phyloP scores from a whole-genome alignment of 2,888 invertebrate species.

The Leptinotarsa rubiginosa region DNA sequence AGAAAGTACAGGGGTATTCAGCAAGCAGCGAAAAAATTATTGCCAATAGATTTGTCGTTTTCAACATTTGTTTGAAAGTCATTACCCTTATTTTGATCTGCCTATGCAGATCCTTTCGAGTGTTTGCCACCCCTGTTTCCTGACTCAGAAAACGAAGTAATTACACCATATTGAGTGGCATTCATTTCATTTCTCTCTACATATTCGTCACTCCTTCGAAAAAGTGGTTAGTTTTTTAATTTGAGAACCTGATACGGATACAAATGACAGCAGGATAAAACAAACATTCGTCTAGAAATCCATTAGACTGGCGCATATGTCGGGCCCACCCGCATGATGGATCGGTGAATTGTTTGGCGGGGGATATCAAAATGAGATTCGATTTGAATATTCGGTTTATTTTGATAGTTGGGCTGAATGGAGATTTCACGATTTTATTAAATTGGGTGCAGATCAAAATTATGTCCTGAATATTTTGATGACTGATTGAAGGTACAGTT shows the following conservation, averaged over 20 bases:
- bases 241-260: slow-evolving; percentile 49
- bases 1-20: too few relatives aligned
- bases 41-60: too few relatives aligned
- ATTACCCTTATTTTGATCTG: too few relatives aligned
- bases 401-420: neutral
- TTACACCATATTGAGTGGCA: slow-evolving; percentile 18
- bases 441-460: too few relatives aligned
- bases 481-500: too few relatives aligned
- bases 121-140: too few relatives aligned
- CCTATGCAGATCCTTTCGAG: too few relatives aligned
- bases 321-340: slow-evolving; percentile 20
- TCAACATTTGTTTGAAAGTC: too few relatives aligned
- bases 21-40: too few relatives aligned
- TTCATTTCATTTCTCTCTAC: slow-evolving; percentile 26
- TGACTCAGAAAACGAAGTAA: neutral
- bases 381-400: slow-evolving; percentile 8
- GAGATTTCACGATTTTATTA: too few relatives aligned
- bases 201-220: slow-evolving; percentile 30
- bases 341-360: neutral
- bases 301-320: slow-evolving; percentile 35
- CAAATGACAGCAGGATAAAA: slow-evolving; percentile 40
- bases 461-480: too few relatives aligned
- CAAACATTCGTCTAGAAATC: slow-evolving; percentile 36
- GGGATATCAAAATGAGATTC: slow-evolving; percentile 1
- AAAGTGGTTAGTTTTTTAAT: slow-evolving; percentile 43